Conservation (phyloP, 2,888 invertebrate species). For the Embidobia sp. region DNA sequence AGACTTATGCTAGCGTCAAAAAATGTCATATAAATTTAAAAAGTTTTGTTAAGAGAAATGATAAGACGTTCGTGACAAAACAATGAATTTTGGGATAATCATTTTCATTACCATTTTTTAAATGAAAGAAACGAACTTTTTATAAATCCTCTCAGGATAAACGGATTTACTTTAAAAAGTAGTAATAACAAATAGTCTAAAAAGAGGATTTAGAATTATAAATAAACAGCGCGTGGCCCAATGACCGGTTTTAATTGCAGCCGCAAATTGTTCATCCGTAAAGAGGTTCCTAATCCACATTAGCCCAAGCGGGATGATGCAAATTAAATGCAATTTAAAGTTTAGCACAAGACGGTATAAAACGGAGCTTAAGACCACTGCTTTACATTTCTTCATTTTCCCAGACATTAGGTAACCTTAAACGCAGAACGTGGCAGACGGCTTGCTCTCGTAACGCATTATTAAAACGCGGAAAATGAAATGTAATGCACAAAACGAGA, state of each 20-base stretch:
- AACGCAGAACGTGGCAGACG: slow-evolving; percentile 1
- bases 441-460: slow-evolving; percentile 11
- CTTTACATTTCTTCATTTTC: slow-evolving; percentile 24
- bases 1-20: too few relatives aligned
- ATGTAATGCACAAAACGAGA: slow-evolving; percentile 8
- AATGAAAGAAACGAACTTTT: too few relatives aligned
- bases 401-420: slow-evolving; percentile 9
- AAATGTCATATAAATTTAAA: too few relatives aligned
- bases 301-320: slow-evolving; percentile 4
- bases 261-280: slow-evolving; percentile 2
- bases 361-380: slow-evolving; percentile 13
- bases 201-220: too few relatives aligned
- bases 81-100: too few relatives aligned
- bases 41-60: too few relatives aligned
- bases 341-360: slow-evolving; percentile 18
- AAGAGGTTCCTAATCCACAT: slow-evolving; percentile 17
- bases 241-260: slow-evolving; percentile 3
- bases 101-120: too few relatives aligned
- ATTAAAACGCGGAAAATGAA: slow-evolving; percentile 22
- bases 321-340: slow-evolving; percentile 35
- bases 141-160: too few relatives aligned
- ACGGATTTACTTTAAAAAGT: too few relatives aligned
- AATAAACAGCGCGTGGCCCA: too few relatives aligned
- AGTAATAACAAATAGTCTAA: too few relatives aligned
- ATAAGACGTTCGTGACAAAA: too few relatives aligned